Evolutionary conservation across 1,140 invertebrate species (phyloP), one percentile per base, ranked within the genome.

Genomic region (Halictus rubicundus): DNA sequence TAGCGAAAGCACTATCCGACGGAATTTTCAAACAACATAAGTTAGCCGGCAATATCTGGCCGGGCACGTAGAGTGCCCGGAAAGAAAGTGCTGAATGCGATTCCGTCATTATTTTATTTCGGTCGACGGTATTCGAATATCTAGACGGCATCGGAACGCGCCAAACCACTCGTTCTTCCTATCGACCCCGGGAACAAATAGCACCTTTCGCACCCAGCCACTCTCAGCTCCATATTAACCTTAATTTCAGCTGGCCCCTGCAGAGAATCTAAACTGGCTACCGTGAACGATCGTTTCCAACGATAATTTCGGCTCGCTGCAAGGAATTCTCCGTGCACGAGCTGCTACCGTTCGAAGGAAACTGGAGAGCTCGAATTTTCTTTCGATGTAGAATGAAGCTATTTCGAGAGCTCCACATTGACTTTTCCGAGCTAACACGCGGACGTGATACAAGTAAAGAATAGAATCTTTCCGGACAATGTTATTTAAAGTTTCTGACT

Each of bases 1-100:
- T 57, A 83, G 84, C 77, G 61, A 87, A 87, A 86, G 83, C 85
- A 87, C 85, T 87, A 87, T 68, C 84, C 68, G 9, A 32, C 21
- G 61, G 74, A 83, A 86, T 86, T 87, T 78, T 83, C 73, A 65
- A 81, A 81, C 70, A 68, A 82, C 77, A 74, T 74, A 78, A 83
- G 70, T 78, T 83, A 81, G 59, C 61, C 59, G 57, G 25, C 61
- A 63, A 32, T 57, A 60, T 77, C 79, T 80, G 68, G 71, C 46
- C 52, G 27, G 27, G 59, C 79, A 65, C 70, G 74, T 72, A 70
- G 23, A 46, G 12, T 39, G 27, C 52, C 25, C 7, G 12, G 54
- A 27, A 59, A 46, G 73, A 81, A 72, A 82, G 61, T 66, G 54
- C 52, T 49, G 72, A 54, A 83, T 64, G 70, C 69, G 79, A 85